phyloP scores from a whole-genome alignment of 2,113 vertebrate species.

The Leptodactylus fuscus region DNA sequence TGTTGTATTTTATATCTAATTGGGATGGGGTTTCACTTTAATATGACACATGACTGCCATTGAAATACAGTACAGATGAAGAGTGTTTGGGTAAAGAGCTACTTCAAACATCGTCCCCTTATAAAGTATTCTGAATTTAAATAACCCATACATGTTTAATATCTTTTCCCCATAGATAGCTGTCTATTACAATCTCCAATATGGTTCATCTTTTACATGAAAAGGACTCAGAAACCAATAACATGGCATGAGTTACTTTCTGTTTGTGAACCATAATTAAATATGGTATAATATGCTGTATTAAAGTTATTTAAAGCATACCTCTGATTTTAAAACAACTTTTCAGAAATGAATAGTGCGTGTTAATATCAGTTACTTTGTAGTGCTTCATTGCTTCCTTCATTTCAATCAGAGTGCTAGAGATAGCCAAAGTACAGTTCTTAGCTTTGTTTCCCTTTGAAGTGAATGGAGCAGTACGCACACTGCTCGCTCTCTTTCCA shows the following conservation, averaged over 20 bases:
- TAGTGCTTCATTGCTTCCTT: no score
- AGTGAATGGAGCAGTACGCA: no score
- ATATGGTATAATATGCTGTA: constrained; percentile 5
- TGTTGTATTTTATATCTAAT: constrained; percentile 29
- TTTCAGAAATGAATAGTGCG: no score
- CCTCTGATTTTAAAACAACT: no score
- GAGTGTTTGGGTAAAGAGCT: constrained; percentile 11
- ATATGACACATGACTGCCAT: constrained; percentile 44
- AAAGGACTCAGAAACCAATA: constrained; percentile 50
- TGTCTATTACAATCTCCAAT: constrained; percentile 47
- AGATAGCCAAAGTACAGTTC: no score
- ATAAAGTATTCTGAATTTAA: constrained; percentile 53
- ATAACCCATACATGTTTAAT: constrained; percentile 60
- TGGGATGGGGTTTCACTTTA: constrained; percentile 36
- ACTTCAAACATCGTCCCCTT: constrained; percentile 52
- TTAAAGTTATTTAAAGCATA: not conserved
- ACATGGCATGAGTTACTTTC: constrained; percentile 15
- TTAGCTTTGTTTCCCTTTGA: no score
- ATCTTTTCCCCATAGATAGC: constrained; percentile 33
- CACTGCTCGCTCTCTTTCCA: no score
- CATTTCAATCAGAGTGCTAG: no score
- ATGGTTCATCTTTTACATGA: constrained; percentile 51
- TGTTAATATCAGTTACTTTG: no score
- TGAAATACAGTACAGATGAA: constrained; percentile 36
- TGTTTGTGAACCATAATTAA: not conserved